phyloP scores from a whole-genome alignment of 2,797 vertebrate genomes.

The Delichon dasypus region DNA sequence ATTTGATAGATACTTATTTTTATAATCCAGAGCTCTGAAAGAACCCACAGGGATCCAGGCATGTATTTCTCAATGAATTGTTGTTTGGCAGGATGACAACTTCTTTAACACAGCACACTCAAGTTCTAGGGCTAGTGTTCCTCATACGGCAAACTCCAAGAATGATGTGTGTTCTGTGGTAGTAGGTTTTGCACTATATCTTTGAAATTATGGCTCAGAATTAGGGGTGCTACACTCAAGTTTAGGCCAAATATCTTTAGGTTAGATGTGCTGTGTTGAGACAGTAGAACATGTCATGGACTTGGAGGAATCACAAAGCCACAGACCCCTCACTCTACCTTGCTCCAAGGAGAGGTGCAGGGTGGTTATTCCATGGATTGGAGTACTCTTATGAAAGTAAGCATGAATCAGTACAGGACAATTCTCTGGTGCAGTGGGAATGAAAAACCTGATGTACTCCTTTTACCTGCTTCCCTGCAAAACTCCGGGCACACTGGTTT shows the following conservation, averaged over 20 bases:
- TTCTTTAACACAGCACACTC: neutral
- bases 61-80: neutral
- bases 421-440: neutral
- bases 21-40: neutral
- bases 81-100: neutral
- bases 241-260: neutral
- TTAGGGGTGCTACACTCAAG: neutral
- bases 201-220: neutral
- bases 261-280: neutral
- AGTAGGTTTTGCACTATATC: neutral
- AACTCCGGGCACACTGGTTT: neutral
- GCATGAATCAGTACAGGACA: neutral
- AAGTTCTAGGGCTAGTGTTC: neutral
- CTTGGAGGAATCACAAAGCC: neutral
- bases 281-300: neutral
- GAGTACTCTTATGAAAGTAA: neutral
- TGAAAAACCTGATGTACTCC: accelerated
- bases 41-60: neutral
- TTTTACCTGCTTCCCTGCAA: neutral
- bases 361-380: neutral
- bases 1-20: neutral
- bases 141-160: neutral
- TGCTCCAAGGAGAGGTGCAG: neutral
- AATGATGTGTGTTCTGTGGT: neutral
- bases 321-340: no score